Evolutionary conservation across 1,140 invertebrate species (phyloP), one percentile per base, ranked within the genome.

Genomic region (Zaprionus ghesquierei): DNA sequence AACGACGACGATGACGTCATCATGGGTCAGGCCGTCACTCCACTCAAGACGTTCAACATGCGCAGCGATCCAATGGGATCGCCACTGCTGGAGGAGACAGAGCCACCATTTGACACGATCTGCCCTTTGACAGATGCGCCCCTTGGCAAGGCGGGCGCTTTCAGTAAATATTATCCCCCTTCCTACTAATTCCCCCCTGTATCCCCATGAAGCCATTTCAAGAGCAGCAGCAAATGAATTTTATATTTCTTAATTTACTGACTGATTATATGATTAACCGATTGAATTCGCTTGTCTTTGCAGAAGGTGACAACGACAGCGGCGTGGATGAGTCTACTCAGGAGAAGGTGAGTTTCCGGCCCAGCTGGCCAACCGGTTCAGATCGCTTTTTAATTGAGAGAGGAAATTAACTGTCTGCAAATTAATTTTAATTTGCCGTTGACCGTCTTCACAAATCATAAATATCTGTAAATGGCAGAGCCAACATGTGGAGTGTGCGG

Each of bases 241-340:
- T n/a, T n/a, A n/a, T n/a, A 25, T 25, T 13, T 51, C 3, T 29
- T 46, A 6, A 59, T 29, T 46, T n/a, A 59, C 54, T 54, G 55
- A 73, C 60, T 61, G 71, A 69, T 68, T 68, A 2, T 8, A 5
- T 8, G 2, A 8, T 8, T 35, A 23, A 44, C 5, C 2, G n/a
- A 46, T 27, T 59, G 6, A 15, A 41, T 38, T 50, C 44, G 12
- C n/a, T 27, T 56, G 13, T 49, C 20, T 41, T 86, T 81, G 69
- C 93, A 96, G 96, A 96, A 92, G 94, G 95, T 25, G 95, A 96
- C 91, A 96, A 96, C 82, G 95, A 96, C 82, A 96, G 95, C 92
- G 95, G 95, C 41, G 95, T 95, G 13, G 95, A 96, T 89, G 95
- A 96, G 91, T 94, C 95, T 38, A 95, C 94, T 54, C 95, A 96